Percentiles rank a stretch among this genome's conserved stretches.
Evolutionary conservation across 2,113 vertebrate genomes (phyloP).

Genomic region (Xiphias gladius): DNA sequence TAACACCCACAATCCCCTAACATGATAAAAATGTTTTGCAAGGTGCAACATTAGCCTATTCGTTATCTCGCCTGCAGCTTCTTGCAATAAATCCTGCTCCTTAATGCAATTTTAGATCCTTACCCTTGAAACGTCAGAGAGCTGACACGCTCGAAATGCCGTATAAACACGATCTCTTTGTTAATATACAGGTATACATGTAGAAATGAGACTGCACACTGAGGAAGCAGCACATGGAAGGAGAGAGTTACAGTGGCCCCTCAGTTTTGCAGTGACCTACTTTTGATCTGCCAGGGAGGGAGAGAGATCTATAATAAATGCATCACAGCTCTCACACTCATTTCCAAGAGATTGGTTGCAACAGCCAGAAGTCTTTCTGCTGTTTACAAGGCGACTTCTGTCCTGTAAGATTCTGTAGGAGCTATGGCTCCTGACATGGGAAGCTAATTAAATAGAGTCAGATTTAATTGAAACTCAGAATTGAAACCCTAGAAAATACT

Average conservation of each 20-base stretch:
- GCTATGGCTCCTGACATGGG: not conserved
- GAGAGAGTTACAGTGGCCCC: conserved; percentile 49
- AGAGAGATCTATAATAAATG: conserved; percentile 59
- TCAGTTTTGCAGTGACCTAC: conserved; percentile 74
- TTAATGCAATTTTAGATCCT: conserved; percentile 42
- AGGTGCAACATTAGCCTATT: conserved; percentile 29
- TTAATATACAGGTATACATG: conserved; percentile 7
- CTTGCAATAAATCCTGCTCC: conserved; percentile 43
- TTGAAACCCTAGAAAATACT: not conserved
- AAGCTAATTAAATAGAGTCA: conserved; percentile 15
- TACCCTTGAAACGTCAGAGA: conserved; percentile 9
- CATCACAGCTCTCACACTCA: conserved; percentile 49
- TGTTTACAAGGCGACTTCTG: conserved; percentile 1
- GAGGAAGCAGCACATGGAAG: not conserved
- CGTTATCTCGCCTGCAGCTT: conserved; percentile 13
- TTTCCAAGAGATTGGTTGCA: conserved; percentile 37
- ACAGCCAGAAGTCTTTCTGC: conserved; percentile 24
- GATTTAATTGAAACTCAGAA: conserved; percentile 6
- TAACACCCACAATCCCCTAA: conserved; percentile 48
- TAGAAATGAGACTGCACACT: not conserved
- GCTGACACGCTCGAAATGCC: conserved; percentile 13
- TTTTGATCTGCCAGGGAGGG: conserved; percentile 59
- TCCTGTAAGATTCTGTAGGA: conserved; percentile 10
- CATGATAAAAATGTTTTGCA: conserved; percentile 49
- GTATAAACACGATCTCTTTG: conserved; percentile 4